phyloP scores from a whole-genome alignment of 2,888 invertebrate genomes.

The Monochamus alternatus region DNA sequence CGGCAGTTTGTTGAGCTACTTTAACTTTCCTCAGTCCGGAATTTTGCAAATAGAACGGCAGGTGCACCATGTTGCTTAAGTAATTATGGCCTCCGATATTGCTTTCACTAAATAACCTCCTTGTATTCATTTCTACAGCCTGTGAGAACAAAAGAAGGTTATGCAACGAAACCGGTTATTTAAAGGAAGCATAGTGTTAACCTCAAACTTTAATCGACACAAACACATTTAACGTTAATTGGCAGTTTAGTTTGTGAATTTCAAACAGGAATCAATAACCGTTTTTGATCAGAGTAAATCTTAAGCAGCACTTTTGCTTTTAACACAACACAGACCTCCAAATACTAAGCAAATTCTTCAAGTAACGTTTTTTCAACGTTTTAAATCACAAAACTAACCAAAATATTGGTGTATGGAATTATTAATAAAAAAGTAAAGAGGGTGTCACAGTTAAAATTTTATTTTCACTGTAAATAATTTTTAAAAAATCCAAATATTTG shows the following conservation, averaged over 20 bases:
- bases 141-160: slow-evolving; percentile 61
- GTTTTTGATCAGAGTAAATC: no score
- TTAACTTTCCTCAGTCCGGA: slow-evolving; percentile 93
- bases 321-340: no score
- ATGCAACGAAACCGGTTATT: not conserved
- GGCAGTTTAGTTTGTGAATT: not conserved
- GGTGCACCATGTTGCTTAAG: slow-evolving; percentile 94
- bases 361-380: no score
- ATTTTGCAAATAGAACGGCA: slow-evolving; percentile 98
- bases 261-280: no score
- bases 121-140: slow-evolving; percentile 93
- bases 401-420: no score
- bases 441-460: no score
- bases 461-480: no score
- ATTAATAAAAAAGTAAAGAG: no score
- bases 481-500: no score
- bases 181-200: not conserved
- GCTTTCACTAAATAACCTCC: slow-evolving; percentile 90
- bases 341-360: no score
- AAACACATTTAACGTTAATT: slow-evolving; percentile 7
- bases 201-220: not conserved
- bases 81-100: slow-evolving; percentile 97
- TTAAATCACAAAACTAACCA: no score
- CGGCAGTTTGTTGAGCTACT: slow-evolving; percentile 87
- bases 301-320: no score